Evolutionary conservation across 2,113 vertebrate species (phyloP), one percentile per base, ranked within the genome.

Genomic region (Alectura lathami): DNA sequence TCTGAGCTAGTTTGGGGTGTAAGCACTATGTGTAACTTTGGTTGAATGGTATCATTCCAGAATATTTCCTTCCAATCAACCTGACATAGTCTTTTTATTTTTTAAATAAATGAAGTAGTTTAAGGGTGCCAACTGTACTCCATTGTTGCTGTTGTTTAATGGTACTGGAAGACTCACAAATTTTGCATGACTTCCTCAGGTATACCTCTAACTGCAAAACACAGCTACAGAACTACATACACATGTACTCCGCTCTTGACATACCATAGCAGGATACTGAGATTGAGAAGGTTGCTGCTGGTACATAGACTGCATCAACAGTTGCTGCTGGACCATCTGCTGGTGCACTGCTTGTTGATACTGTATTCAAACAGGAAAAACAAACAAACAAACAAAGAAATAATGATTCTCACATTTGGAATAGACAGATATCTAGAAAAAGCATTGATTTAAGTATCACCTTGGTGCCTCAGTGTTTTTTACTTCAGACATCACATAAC

Each of bases 341-440:
- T 99, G 99, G 89, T 99, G 99, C 95, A 98, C 21, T 86, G 98
- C 98, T 94, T 99, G 99, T 50, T 99, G 98, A 96, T 99, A 99
- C 98, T 99, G 43, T 3, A 77, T 62, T 18, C 24, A n/a, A 53
- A 73, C 93, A 83, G 30, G 86, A 93, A 20, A 86, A 38, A 14
- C n/a, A 82, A 56, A 86, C 42, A 27, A 9, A 54, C 24, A 54
- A 1, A 48, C 59, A 67, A 75, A 51, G 26, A 60, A 68, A 43
- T 78, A 67, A 68, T 0, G 1, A 77, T 16, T 6, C 2, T 5
- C 27, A 6, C 16, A 51, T 84, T 17, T n/a, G 21, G 24, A 86
- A 59, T 3, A 88, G 4, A 11, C 34, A 80, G 51, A 9, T 38
- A 77, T 16, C 81, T 17, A 36, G 12, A 62, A 53, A 8, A 6